These are phyloP conservation scores for Hippocampus comes DNA, from an alignment of 2,113 vertebrate species.

Conservation along the genomic window DNA sequence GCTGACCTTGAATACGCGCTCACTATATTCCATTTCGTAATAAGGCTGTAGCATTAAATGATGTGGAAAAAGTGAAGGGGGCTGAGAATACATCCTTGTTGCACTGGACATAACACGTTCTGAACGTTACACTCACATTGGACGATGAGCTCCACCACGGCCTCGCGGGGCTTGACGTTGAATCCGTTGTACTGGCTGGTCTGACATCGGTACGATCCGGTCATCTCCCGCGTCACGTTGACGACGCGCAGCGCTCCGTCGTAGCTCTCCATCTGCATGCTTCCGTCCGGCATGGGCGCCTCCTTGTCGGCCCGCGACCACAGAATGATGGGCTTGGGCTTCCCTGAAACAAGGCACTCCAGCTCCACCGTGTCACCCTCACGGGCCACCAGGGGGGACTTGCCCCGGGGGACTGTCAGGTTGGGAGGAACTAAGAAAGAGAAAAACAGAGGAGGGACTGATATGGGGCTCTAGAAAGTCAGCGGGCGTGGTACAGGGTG, in stretches of 20 bases:
- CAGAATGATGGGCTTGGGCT: conserved; percentile 97
- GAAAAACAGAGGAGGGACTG: conserved; percentile 75
- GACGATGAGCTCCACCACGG: conserved; percentile 92
- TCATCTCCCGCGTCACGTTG: conserved; percentile 95
- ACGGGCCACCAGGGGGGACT: conserved; percentile 90
- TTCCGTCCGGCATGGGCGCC: conserved; percentile 88
- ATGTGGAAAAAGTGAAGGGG: background rate
- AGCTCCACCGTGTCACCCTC: conserved; percentile 96
- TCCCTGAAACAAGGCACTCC: conserved; percentile 98
- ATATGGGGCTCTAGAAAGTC: conserved; percentile 79
- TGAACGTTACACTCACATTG: conserved; percentile 81
- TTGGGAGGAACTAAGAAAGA: conserved; percentile 96
- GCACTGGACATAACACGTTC: background rate
- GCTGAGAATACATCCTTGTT: background rate
- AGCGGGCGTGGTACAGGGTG: conserved; percentile 46
- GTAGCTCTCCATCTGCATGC: conserved; percentile 94
- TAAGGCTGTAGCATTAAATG: background rate
- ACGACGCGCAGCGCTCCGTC: conserved; percentile 90
- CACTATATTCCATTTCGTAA: background rate
- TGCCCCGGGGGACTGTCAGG: conserved; percentile 94
- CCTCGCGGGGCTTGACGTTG: conserved; percentile 93
- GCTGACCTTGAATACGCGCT: conserved; percentile 35
- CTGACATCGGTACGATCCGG: conserved; percentile 91
- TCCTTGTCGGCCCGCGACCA: conserved; percentile 96
- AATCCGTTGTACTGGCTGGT: conserved; percentile 98